A percentile compares a stretch with the other conserved stretches of the same genome.
phyloP scores from a whole-genome alignment of 2,888 invertebrate species.

The Heliconius sara region DNA sequence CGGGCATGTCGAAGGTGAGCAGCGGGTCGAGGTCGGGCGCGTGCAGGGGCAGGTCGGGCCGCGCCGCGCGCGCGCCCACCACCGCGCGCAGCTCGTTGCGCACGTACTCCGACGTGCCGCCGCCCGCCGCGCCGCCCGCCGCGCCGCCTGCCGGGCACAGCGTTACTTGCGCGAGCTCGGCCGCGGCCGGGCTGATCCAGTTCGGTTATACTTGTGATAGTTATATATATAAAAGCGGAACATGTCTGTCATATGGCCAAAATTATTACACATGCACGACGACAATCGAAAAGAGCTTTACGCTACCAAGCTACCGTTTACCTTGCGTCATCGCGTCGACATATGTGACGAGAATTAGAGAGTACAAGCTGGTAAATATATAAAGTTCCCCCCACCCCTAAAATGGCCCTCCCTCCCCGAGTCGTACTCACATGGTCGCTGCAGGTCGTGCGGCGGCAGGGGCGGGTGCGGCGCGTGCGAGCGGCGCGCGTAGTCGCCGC shows the following conservation, averaged over 20 bases:
- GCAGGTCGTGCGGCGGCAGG: constrained; percentile 61
- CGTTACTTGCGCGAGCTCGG: neutral
- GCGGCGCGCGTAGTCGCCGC: constrained; percentile 76
- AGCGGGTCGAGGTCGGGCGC: constrained; percentile 88
- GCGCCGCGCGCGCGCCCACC: constrained; percentile 91
- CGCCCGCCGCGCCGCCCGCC: constrained; percentile 79
- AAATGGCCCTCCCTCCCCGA: too few relatives aligned
- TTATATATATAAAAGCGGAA: constrained; percentile 45
- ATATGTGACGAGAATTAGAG: constrained; percentile 25
- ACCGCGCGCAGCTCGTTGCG: constrained; percentile 95
- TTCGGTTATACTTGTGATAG: constrained; percentile 36
- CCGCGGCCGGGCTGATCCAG: constrained; percentile 47
- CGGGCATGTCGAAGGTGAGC: constrained; percentile 87
- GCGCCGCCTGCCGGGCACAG: constrained; percentile 26
- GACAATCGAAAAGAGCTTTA: constrained; percentile 37
- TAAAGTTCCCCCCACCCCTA: neutral
- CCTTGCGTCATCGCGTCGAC: constrained; percentile 33
- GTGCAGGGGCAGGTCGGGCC: constrained; percentile 80
- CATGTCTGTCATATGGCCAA: constrained; percentile 42
- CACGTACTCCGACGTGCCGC: constrained; percentile 92
- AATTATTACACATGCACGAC: constrained; percentile 47
- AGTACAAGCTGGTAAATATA: constrained; percentile 10
- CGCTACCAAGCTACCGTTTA: constrained; percentile 41
- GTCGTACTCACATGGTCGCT: constrained; percentile 72
- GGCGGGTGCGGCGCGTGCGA: constrained; percentile 62